Percentiles rank a stretch among this genome's conserved stretches.
Evolutionary conservation across 1,140 invertebrate species (phyloP).

Genomic region (Oedothorax gibbosus): DNA sequence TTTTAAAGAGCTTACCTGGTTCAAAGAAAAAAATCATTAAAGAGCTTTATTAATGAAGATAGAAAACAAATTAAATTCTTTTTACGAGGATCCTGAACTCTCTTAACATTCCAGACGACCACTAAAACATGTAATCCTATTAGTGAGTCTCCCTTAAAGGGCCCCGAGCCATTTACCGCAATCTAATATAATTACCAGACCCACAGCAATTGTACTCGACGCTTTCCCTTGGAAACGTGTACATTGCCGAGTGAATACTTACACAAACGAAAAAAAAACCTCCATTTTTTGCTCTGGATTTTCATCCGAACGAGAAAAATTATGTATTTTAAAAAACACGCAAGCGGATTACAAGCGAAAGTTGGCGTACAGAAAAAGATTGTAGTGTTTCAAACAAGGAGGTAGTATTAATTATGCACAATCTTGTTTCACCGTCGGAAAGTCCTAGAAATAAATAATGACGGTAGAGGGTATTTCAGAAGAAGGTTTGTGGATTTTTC

Average conservation of each 20-base stretch:
- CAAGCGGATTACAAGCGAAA: constrained; percentile 13
- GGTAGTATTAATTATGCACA: constrained; percentile 14
- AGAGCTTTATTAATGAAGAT: constrained; percentile 23
- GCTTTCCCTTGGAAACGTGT: neutral
- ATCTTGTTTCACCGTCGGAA: neutral
- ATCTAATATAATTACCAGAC: constrained; percentile 45
- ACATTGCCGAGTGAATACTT: no score
- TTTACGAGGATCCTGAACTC: neutral
- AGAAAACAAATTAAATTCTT: constrained; percentile 47
- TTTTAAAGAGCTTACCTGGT: neutral
- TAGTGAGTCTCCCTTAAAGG: constrained; percentile 18
- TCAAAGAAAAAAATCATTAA: constrained; percentile 35
- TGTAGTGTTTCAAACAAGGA: neutral
- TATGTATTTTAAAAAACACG: constrained; percentile 20
- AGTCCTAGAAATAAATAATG: neutral
- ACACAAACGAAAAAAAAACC: no score
- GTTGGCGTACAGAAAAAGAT: constrained; percentile 7
- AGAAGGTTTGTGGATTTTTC: no score
- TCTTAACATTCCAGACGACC: neutral
- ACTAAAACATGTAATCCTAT: constrained; percentile 49
- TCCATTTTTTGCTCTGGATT: constrained; percentile 9
- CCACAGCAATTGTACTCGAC: neutral
- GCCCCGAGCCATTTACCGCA: constrained; percentile 18
- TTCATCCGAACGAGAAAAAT: constrained; percentile 20
- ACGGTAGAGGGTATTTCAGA: no score